A percentile compares a stretch with the other conserved stretches of the same genome.
Conservation (phyloP, 2,888 invertebrate species). For the Lycia hirtaria region DNA sequence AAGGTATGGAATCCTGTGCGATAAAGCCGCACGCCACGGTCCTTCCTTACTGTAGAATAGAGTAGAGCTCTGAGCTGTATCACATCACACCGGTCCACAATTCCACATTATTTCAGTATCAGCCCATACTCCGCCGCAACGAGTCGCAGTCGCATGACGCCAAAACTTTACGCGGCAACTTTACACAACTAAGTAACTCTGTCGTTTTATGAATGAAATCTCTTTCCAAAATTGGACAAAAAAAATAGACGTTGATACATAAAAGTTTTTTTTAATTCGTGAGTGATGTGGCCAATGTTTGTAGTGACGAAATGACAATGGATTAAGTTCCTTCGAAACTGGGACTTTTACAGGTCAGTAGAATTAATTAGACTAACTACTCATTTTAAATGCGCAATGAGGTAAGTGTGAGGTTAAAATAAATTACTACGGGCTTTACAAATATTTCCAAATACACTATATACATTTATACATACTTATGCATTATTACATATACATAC, state of each 20-base stretch:
- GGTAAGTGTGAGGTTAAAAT: background rate
- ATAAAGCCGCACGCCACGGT: background rate
- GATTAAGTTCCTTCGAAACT: constrained; percentile 34
- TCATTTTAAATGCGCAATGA: background rate
- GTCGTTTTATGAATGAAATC: constrained; percentile 2
- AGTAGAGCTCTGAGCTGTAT: background rate
- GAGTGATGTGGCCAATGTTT: constrained; percentile 24
- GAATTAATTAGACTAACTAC: constrained; percentile 12
- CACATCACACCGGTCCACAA: constrained; percentile 6
- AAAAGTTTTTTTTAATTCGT: constrained; percentile 15
- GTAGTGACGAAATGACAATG: constrained; percentile 29
- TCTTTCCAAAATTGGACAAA: background rate
- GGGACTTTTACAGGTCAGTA: constrained; percentile 33
- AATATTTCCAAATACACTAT: too few species aligned
- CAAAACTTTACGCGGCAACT: constrained; percentile 42
- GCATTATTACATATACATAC: too few species aligned
- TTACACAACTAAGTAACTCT: constrained; percentile 19
- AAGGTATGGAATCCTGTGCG: too few species aligned
- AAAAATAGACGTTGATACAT: background rate
- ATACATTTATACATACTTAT: too few species aligned
- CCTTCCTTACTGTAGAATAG: constrained; percentile 25
- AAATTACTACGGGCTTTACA: too few species aligned
- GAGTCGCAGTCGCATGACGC: constrained; percentile 13
- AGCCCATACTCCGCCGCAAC: constrained; percentile 2
- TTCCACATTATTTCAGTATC: constrained; percentile 23